Evolutionary conservation across 1,140 invertebrate species (phyloP).

Genomic region (Asobara japonica): DNA sequence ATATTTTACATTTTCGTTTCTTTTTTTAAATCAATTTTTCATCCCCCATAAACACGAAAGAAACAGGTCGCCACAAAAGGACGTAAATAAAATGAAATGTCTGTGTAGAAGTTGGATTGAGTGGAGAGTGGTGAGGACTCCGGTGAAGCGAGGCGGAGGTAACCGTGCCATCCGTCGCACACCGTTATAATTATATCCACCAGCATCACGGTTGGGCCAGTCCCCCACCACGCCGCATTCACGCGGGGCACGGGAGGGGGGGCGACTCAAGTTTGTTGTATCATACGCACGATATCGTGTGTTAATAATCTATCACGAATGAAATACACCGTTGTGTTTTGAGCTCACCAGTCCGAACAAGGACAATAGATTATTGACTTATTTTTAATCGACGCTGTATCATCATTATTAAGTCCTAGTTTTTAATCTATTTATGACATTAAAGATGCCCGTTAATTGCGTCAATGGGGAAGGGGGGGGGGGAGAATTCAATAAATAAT

Average conservation of each 20-base stretch:
- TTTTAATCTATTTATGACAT: constrained; percentile 14
- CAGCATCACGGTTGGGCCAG: constrained; percentile 42
- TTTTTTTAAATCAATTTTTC: neutral
- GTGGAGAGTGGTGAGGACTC: constrained; percentile 8
- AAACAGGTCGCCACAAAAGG: constrained; percentile 18
- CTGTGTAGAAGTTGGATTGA: neutral
- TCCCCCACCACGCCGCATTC: neutral
- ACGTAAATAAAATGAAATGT: constrained; percentile 27
- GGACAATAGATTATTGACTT: constrained; percentile 31
- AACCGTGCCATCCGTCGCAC: constrained; percentile 30
- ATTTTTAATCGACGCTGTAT: neutral
- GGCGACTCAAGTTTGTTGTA: constrained; percentile 19
- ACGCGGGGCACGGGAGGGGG: neutral
- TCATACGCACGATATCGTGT: constrained; percentile 38
- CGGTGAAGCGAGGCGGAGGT: constrained; percentile 21
- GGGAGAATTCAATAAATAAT: neutral
- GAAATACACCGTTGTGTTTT: constrained; percentile 7
- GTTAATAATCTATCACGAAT: constrained; percentile 41
- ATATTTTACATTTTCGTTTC: neutral
- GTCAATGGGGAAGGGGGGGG: neutral
- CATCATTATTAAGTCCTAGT: neutral
- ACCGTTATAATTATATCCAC: constrained; percentile 51
- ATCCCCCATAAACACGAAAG: neutral
- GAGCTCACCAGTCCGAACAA: constrained; percentile 44
- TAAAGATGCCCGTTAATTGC: neutral